Conservation (phyloP, 2,797 vertebrate species). For the Spinibarbus caldwelli region DNA sequence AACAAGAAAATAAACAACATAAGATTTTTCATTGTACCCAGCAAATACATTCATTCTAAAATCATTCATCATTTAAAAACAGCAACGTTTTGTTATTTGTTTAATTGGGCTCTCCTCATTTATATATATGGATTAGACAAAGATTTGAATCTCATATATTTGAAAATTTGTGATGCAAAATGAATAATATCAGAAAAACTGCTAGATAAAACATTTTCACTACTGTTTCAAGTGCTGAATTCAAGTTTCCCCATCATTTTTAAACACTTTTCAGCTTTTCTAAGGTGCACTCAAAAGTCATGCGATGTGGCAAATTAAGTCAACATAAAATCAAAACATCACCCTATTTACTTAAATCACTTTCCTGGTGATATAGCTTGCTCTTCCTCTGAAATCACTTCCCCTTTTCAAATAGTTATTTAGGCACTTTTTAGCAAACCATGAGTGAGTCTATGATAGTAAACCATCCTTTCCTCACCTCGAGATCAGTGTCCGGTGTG, state of each 20-base stretch:
- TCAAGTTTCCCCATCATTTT: neutral
- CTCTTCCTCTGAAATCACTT: neutral
- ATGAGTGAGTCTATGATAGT: neutral
- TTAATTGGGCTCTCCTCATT: neutral
- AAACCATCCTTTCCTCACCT: conserved; percentile 72
- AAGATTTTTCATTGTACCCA: neutral
- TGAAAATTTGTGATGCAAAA: neutral
- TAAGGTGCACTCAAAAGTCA: neutral
- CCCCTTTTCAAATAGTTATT: conserved; percentile 2
- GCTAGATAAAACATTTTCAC: too few relatives aligned
- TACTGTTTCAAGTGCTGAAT: neutral
- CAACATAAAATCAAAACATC: neutral
- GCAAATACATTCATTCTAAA: neutral
- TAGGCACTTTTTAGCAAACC: neutral
- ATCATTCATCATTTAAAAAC: neutral
- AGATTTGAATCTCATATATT: neutral
- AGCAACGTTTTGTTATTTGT: neutral
- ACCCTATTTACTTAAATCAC: neutral
- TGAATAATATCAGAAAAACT: neutral
- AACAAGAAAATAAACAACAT: neutral
- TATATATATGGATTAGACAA: neutral
- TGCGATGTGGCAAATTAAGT: neutral
- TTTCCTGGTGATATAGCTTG: neutral
- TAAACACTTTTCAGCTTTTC: neutral
- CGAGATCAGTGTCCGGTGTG: conserved; percentile 93